phyloP scores from a whole-genome alignment of 2,888 invertebrate genomes.

The Cynaeus angustus region DNA sequence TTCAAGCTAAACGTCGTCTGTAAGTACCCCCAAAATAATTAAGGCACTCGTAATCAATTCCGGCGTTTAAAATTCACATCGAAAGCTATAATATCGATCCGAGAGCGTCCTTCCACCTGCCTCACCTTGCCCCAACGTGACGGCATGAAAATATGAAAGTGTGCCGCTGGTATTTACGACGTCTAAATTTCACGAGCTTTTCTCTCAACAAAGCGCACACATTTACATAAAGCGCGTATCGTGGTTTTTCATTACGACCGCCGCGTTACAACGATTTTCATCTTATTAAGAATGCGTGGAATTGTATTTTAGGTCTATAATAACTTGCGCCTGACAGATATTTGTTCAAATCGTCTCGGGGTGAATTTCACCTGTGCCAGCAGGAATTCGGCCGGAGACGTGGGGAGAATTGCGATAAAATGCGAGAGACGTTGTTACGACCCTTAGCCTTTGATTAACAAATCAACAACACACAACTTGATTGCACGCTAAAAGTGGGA shows the following conservation, averaged over 20 bases:
- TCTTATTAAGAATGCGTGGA: constrained; percentile 67
- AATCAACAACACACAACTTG: background rate
- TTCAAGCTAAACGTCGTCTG: constrained; percentile 91
- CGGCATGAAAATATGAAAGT: constrained; percentile 43
- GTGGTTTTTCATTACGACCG: constrained; percentile 65
- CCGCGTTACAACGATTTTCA: constrained; percentile 64
- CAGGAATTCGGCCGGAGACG: constrained; percentile 33
- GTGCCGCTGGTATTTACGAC: constrained; percentile 48
- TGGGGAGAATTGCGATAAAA: constrained; percentile 14
- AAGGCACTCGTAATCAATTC: constrained; percentile 41
- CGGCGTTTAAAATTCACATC: constrained; percentile 50
- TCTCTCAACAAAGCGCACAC: constrained; percentile 51
- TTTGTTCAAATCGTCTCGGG: constrained; percentile 62
- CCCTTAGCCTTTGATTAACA: background rate
- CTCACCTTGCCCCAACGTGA: constrained; percentile 37
- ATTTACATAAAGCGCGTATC: constrained; percentile 65
- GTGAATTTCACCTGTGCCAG: constrained; percentile 31
- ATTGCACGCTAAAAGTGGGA: no score
- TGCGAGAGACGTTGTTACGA: no score
- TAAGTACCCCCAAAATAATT: constrained; percentile 75
- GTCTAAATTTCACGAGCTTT: constrained; percentile 49
- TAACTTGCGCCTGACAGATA: constrained; percentile 65
- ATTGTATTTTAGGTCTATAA: constrained; percentile 63
- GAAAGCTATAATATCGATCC: constrained; percentile 51
- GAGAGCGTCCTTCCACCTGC: constrained; percentile 46